Conservation (phyloP, 2,888 invertebrate genomes). For the Aphidius colemani region DNA sequence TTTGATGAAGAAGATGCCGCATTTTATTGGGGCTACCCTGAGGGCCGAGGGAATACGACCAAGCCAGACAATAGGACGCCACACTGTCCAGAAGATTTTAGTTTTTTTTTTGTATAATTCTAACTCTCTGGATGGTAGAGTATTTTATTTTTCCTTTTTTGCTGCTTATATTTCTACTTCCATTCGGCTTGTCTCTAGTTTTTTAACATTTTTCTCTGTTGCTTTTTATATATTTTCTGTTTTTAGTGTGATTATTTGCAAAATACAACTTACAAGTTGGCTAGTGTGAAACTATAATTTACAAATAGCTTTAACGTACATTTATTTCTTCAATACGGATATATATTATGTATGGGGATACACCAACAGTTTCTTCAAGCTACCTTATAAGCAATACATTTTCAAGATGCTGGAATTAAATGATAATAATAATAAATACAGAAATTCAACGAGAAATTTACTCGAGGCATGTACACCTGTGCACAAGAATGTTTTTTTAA, state of each 20-base stretch:
- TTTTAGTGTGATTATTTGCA: no score
- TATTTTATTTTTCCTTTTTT: no score
- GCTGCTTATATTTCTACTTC: no score
- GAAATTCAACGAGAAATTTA: neutral
- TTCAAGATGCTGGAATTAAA: no score
- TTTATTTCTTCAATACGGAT: slow-evolving; percentile 24
- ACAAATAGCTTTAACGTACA: slow-evolving; percentile 33
- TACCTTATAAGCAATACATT: slow-evolving; percentile 30
- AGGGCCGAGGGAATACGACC: slow-evolving; percentile 18
- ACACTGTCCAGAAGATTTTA: slow-evolving; percentile 26
- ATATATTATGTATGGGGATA: slow-evolving; percentile 17
- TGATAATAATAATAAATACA: no score
- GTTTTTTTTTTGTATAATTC: neutral
- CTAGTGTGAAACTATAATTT: slow-evolving; percentile 35
- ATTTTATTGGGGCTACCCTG: slow-evolving; percentile 16
- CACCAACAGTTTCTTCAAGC: slow-evolving; percentile 27
- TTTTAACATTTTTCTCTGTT: no score
- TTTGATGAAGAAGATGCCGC: neutral
- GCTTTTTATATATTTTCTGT: no score
- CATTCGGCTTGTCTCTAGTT: no score
- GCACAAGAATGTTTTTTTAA: slow-evolving; percentile 4
- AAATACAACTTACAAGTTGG: no score
- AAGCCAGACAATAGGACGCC: slow-evolving; percentile 51
- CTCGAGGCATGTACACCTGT: slow-evolving; percentile 23
- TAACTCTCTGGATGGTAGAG: no score